Evolutionary conservation across 1,140 invertebrate species (phyloP).

Genomic region (Chrysoperla carnea): DNA sequence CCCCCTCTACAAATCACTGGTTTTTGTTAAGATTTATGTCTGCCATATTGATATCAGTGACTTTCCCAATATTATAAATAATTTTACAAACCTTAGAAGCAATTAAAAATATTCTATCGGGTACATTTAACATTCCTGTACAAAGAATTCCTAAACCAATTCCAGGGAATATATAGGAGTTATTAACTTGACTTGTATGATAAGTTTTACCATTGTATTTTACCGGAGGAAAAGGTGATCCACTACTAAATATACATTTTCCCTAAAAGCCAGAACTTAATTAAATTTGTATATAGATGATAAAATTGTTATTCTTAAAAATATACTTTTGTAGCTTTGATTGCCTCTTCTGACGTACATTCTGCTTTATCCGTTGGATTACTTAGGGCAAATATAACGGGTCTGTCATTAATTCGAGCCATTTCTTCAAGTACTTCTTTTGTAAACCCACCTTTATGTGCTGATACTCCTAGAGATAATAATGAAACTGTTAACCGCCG

Average conservation of each 20-base stretch:
- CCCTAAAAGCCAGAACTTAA: constrained; percentile 31
- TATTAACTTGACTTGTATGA: constrained; percentile 87
- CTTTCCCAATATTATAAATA: too few species aligned
- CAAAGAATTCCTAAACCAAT: constrained; percentile 73
- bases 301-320: not conserved
- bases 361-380: constrained; percentile 95
- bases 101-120: constrained; percentile 76
- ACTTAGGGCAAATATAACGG: constrained; percentile 88
- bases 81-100: constrained; percentile 49
- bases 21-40: too few species aligned
- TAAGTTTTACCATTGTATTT: constrained; percentile 56
- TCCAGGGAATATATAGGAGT: constrained; percentile 93
- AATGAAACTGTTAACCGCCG: too few species aligned
- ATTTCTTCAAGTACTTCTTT: constrained; percentile 66
- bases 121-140: constrained; percentile 66
- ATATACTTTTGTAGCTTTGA: constrained; percentile 58
- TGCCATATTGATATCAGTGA: too few species aligned
- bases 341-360: constrained; percentile 91
- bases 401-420: constrained; percentile 54
- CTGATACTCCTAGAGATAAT: constrained; percentile 45
- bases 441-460: constrained; percentile 71
- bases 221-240: constrained; percentile 79
- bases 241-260: constrained; percentile 75
- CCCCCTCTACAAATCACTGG: too few species aligned
- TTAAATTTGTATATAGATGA: too few species aligned